These are phyloP conservation scores for Aplysina aerophoba DNA, from an alignment of 37 sponge, comb jelly and placozoan genomes.

Conservation along the genomic window DNA sequence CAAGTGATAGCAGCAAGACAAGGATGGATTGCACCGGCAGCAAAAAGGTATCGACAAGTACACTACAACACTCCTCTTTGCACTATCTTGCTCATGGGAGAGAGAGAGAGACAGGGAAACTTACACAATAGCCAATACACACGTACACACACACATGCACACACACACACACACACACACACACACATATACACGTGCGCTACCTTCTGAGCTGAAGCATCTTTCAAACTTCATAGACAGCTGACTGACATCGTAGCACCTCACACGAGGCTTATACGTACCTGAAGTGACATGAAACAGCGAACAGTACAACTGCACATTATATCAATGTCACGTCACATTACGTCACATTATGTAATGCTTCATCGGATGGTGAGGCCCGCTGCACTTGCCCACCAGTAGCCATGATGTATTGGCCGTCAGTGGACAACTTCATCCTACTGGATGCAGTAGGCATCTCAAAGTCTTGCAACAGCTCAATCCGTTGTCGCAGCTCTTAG, in stretches of 20 bases:
- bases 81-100: too few relatives aligned
- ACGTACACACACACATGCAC: neutral
- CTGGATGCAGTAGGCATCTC: conserved; percentile 87
- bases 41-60: too few relatives aligned
- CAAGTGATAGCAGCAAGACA: too few relatives aligned
- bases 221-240: conserved; percentile 98
- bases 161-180: too few relatives aligned
- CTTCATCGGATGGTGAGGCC: too few relatives aligned
- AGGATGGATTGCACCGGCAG: too few relatives aligned
- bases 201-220: conserved; percentile 87
- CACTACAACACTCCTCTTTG: too few relatives aligned
- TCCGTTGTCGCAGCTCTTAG: conserved; percentile 73
- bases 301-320: too few relatives aligned
- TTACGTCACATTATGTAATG: neutral
- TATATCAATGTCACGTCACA: neutral
- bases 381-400: conserved; percentile 46
- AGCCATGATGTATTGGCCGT: conserved; percentile 84
- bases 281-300: too few relatives aligned
- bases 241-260: conserved; percentile 93
- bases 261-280: conserved; percentile 83
- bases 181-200: neutral
- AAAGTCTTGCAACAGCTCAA: conserved; percentile 96
- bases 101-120: neutral
- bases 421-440: conserved; percentile 62
- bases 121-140: conserved; percentile 9